phyloP scores from a whole-genome alignment of 2,113 vertebrate genomes.

The Mystacornis crossleyi region DNA sequence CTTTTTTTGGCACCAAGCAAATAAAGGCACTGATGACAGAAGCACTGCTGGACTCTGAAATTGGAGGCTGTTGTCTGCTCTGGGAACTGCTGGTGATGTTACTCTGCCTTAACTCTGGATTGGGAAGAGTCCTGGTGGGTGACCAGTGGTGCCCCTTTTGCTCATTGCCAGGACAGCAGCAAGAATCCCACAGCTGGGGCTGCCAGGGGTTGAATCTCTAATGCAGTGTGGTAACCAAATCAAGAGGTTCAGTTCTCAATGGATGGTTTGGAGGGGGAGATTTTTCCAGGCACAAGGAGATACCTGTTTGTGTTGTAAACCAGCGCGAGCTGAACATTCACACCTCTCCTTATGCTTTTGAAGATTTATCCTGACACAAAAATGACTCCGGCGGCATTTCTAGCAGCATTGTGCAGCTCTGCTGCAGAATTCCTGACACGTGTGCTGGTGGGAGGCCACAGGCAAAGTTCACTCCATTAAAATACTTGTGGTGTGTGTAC shows the following conservation, averaged over 20 bases:
- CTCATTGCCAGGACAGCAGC: not conserved
- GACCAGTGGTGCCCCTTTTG: not conserved
- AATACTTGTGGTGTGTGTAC: not conserved
- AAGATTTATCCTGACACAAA: not conserved
- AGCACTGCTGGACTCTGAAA: not conserved
- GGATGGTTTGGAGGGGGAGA: rapidly evolving
- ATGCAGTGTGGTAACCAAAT: not conserved
- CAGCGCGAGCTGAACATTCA: not conserved
- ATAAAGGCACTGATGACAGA: not conserved
- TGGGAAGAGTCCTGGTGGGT: not conserved
- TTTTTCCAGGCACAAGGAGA: not conserved
- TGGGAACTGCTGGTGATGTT: not conserved
- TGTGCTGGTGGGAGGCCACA: not conserved
- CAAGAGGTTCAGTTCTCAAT: rapidly evolving
- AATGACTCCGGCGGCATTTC: not conserved
- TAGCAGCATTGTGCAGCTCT: not conserved
- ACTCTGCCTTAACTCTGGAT: not conserved
- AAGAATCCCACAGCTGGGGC: not conserved
- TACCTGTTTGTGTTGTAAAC: not conserved
- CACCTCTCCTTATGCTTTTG: not conserved
- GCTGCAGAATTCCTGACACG: not conserved
- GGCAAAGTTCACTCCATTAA: not conserved
- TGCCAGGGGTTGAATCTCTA: not conserved
- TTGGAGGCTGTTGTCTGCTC: not conserved
- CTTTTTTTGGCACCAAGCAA: not conserved